Evolutionary conservation across 2,113 vertebrate species (phyloP).

Genomic region (Rhadina sibilatrix): DNA sequence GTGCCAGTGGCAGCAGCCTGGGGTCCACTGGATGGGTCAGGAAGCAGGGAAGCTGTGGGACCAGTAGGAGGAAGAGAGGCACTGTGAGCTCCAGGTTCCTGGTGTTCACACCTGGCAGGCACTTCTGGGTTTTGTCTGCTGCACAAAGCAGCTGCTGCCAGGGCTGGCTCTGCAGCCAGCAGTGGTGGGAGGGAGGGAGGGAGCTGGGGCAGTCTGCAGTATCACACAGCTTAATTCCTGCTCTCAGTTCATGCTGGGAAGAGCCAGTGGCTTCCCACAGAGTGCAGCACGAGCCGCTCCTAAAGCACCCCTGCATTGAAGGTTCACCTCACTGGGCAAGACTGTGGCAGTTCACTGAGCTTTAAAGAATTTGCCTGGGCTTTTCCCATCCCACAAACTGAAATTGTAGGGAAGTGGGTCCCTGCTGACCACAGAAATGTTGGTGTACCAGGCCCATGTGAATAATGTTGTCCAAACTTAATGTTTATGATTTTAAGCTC

Average conservation of each 20-base stretch:
- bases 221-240: background rate
- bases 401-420: background rate
- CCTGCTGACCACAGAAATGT: background rate
- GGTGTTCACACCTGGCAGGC: fast-evolving
- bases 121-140: background rate
- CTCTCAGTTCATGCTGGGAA: background rate
- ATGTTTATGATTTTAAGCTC: background rate
- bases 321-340: background rate
- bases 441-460: background rate
- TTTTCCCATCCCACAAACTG: background rate
- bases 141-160: background rate
- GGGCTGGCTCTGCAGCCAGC: background rate
- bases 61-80: background rate
- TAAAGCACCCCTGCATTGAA: background rate
- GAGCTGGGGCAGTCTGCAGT: background rate
- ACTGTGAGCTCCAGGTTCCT: background rate
- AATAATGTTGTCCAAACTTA: background rate
- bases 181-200: background rate
- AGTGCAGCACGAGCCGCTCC: fast-evolving
- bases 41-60: background rate
- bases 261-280: fast-evolving
- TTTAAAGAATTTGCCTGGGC: background rate
- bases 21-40: background rate
- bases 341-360: background rate
- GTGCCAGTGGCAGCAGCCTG: background rate